Conservation (phyloP, 2,797 vertebrate genomes). For the Sebastes trivittatus region DNA sequence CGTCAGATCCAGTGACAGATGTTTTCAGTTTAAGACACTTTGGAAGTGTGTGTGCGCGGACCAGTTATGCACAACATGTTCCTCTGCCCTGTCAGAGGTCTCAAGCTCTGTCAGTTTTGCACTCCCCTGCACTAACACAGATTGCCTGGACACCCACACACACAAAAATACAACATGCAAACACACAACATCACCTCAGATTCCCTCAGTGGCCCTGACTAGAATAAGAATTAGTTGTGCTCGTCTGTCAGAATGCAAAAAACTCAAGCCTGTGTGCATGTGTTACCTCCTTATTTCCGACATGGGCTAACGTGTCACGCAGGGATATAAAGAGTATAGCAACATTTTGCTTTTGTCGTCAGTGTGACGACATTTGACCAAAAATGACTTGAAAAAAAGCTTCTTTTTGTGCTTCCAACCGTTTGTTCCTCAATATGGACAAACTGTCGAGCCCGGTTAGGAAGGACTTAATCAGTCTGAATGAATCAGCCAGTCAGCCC, state of each 20-base stretch:
- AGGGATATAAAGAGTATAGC: background rate
- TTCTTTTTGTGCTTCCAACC: background rate
- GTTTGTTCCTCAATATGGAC: background rate
- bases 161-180: background rate
- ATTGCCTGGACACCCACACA: background rate
- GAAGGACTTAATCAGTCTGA: background rate
- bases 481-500: constrained; percentile 27
- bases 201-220: constrained; percentile 35
- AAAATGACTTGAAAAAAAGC: background rate
- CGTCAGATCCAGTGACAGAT: constrained; percentile 12
- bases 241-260: constrained; percentile 49
- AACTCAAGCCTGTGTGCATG: constrained; percentile 9
- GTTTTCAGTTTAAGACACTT: constrained; percentile 10
- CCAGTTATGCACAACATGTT: constrained; percentile 30
- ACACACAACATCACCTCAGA: constrained; percentile 28
- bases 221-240: constrained; percentile 51
- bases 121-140: constrained; percentile 26
- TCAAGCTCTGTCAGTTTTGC: constrained; percentile 35
- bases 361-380: background rate
- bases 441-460: constrained; percentile 8
- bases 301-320: background rate
- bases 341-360: background rate
- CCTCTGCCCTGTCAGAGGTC: constrained; percentile 36
- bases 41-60: background rate
- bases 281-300: background rate